Evolutionary conservation across 1,140 invertebrate species (phyloP).

Genomic region (Aphis gossypii): DNA sequence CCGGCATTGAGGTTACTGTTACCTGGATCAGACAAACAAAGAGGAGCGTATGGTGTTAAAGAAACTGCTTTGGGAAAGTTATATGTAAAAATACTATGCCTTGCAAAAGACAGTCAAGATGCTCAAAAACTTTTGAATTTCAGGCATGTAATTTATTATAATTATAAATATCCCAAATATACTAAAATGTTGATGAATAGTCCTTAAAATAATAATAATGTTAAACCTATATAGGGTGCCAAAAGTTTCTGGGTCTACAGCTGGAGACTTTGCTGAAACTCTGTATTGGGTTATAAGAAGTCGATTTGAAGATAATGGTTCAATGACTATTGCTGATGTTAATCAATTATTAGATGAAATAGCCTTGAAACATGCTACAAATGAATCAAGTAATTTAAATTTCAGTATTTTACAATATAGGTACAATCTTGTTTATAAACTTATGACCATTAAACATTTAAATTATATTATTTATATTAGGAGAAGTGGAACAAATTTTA

Average conservation of each 20-base stretch:
- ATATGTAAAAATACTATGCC: slow-evolving; percentile 73
- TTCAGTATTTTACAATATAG: not conserved
- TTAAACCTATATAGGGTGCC: slow-evolving; percentile 5
- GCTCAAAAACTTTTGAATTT: slow-evolving; percentile 73
- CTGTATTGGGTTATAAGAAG: slow-evolving; percentile 75
- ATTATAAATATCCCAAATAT: not conserved
- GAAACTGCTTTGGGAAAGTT: slow-evolving; percentile 72
- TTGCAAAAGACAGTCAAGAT: slow-evolving; percentile 72
- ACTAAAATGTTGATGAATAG: not conserved
- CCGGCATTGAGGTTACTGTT: slow-evolving; percentile 76
- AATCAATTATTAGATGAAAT: slow-evolving; percentile 77
- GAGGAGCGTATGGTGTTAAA: slow-evolving; percentile 74
- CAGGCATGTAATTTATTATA: slow-evolving; percentile 62
- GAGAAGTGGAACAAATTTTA: slow-evolving; percentile 68
- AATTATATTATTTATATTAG: slow-evolving; percentile 59
- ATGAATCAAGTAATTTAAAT: slow-evolving; percentile 65
- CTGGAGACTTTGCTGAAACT: slow-evolving; percentile 78
- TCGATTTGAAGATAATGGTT: slow-evolving; percentile 67
- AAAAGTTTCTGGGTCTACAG: slow-evolving; percentile 25
- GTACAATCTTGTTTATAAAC: not conserved
- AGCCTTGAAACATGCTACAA: slow-evolving; percentile 68
- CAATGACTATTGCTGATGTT: slow-evolving; percentile 71
- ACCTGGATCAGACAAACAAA: slow-evolving; percentile 72
- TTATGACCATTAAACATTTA: not conserved
- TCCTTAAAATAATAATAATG: not conserved